phyloP scores from a whole-genome alignment of 1,140 invertebrate species.

The Apocrypta bakeri region DNA sequence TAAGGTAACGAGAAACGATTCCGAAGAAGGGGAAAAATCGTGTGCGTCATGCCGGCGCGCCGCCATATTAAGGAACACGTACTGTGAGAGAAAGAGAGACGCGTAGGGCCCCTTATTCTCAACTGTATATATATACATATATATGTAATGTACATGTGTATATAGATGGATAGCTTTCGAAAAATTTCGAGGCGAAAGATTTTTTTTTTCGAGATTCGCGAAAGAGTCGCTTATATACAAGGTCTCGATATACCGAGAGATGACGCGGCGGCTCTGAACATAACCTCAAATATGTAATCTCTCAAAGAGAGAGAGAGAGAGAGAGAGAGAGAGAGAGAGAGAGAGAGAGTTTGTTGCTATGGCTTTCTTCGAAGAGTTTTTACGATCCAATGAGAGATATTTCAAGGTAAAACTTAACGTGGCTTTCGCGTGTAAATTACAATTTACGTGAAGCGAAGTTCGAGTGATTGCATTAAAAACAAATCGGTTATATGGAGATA shows the following conservation, averaged over 20 bases:
- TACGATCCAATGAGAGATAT: background rate
- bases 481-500: too few species aligned
- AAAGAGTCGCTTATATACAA: background rate
- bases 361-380: background rate
- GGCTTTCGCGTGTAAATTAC: background rate
- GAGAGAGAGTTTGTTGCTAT: background rate
- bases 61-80: constrained; percentile 47
- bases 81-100: constrained; percentile 2
- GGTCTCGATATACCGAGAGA: background rate
- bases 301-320: too few species aligned
- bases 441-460: background rate
- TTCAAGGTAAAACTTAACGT: background rate
- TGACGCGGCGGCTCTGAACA: constrained; percentile 16
- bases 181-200: background rate
- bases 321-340: too few species aligned
- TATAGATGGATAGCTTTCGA: too few species aligned
- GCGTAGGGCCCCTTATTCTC: constrained; percentile 19
- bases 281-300: constrained; percentile 40
- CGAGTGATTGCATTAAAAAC: background rate
- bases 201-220: background rate
- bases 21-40: constrained; percentile 26
- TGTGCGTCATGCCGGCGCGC: constrained; percentile 47
- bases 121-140: too few species aligned
- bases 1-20: background rate
- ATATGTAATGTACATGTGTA: too few species aligned